phyloP scores from a whole-genome alignment of 2,797 vertebrate genomes.

The Oophaga sylvatica region DNA sequence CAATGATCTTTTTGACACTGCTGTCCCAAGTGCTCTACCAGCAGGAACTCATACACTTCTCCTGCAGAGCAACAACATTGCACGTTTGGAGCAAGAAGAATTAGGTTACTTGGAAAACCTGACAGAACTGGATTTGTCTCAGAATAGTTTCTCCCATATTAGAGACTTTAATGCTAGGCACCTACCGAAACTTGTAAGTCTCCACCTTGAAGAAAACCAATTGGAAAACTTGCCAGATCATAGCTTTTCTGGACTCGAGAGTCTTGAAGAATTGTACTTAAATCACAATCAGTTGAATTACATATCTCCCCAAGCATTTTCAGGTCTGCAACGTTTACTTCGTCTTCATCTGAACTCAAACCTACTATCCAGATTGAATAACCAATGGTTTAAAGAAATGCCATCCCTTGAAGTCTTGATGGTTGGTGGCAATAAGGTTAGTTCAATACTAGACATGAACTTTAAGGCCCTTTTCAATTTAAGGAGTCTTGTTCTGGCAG shows the following conservation, averaged over 20 bases:
- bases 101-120: slow-evolving; percentile 86
- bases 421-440: slow-evolving; percentile 94
- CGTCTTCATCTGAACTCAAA: slow-evolving; percentile 97
- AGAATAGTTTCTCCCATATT: slow-evolving; percentile 87
- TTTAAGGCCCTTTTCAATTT: slow-evolving; percentile 87
- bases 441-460: slow-evolving; percentile 84
- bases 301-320: slow-evolving; percentile 86
- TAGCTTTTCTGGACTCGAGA: slow-evolving; percentile 84
- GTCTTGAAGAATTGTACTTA: slow-evolving; percentile 93
- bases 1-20: slow-evolving; percentile 87
- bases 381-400: slow-evolving; percentile 87
- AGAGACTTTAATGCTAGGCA: slow-evolving; percentile 76
- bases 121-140: slow-evolving; percentile 93
- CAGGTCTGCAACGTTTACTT: slow-evolving; percentile 82
- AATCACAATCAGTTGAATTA: slow-evolving; percentile 91
- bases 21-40: slow-evolving; percentile 82
- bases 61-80: slow-evolving; percentile 92
- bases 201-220: slow-evolving; percentile 96
- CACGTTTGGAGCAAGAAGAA: slow-evolving; percentile 77
- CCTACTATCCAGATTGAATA: slow-evolving; percentile 82
- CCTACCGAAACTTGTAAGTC: slow-evolving; percentile 85
- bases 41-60: slow-evolving; percentile 89
- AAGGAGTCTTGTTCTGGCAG: slow-evolving; percentile 90
- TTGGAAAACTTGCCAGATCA: slow-evolving; percentile 82
- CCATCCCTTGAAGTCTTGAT: slow-evolving; percentile 92